Base-by-base conservation (phyloP, 2,888 invertebrate genomes). In the Timema cristinae region DNA sequence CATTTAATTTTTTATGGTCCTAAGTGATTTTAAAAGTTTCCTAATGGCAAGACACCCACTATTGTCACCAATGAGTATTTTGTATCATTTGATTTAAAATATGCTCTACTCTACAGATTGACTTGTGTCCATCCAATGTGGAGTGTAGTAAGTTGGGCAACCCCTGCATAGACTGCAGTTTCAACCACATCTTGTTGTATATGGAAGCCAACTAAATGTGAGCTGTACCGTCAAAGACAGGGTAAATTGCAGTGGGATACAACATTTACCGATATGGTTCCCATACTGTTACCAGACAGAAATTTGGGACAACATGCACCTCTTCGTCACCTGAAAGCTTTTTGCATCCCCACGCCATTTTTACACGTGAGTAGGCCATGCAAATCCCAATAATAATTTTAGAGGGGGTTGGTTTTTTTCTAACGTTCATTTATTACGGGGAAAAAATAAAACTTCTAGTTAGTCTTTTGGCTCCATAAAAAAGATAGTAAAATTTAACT, bases 271-370 rank as follows among this genome's bases (percentile, higher is more conserved):
- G 89, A 77, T 75, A 90, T 92, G 78, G 90, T 77, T 99, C 98
- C 80, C 88, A 93, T 99, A 94, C 83, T 98, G 98, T 82, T 99
- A 97, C 83, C 98, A 98, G 84, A 94, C 96, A 15, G 92, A 94
- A 61, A 86, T 87, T 73, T 92, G 92, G 91, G 93, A 96, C 93
- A 97, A 85, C 86, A 15, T 97, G 97, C 83, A 88, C 89, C 66
- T 88, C 89, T 78, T 92, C 91, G 79, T 91, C 91, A 54, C 89
- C 77, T 97, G 97, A 91, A 91, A 79, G 92, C 95, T n/a, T 9
- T 86, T 91, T 66, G 88, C 89, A 48, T 90, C 93, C 10, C 92
- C 93, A 1, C 84, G 87, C 70, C 87, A 89, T 75, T 88, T 85
- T 80, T 94, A 93, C 79, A 84, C 82, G 84, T 87, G 83, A 83